Base-by-base conservation (phyloP, 1,140 invertebrate genomes). In the Drosophila navojoa region DNA sequence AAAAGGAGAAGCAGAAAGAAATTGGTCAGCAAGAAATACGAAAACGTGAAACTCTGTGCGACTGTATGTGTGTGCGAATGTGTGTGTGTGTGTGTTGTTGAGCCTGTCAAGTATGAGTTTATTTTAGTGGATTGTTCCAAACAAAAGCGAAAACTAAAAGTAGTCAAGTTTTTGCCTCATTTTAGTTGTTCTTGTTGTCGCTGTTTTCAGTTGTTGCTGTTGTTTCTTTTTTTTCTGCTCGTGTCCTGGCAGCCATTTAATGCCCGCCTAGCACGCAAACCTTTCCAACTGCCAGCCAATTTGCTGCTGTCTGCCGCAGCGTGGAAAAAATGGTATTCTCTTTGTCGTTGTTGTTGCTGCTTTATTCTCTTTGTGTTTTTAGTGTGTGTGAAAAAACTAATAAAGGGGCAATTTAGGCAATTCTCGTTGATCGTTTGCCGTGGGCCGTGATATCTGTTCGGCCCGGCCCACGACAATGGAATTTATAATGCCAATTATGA, bases 331-430 rank as follows among this genome's bases (percentile, higher is more conserved):
- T 19, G 19, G 19, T 19, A 19, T 85, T 40, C 6, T 71, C 44
- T 53, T 42, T 9, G 19, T 59, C 59, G 35, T 57, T 58, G 44
- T 32, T 35, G 16, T 71, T 71, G 27, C 53, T 75, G 40, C 25
- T 52, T 32, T 54, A 4, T 35, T 54, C 27, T 59, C 38, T 25
- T 59, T 54, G 32, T 59, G 42, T 32, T 57, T 87, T 89, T 89
- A 89, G 79, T 78, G 84, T 89, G 84, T 89, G 84, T 89, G 84
- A 89, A 89, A 89, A 89, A 89, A 89, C 79, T 89, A 89, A 89
- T 89, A 89, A 89, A 90, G 79, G 47, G 71, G 73, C 84, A 89
- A 89, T 89, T 89, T 89, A 69, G 80, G 79, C 84, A 89, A 84
- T 84, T 71, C 79, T 60, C 55, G 61, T 69, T 85, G 61, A 75